Base-by-base conservation (phyloP, 92 coral and sea anemone genomes). In the Heliopora coerulea region DNA sequence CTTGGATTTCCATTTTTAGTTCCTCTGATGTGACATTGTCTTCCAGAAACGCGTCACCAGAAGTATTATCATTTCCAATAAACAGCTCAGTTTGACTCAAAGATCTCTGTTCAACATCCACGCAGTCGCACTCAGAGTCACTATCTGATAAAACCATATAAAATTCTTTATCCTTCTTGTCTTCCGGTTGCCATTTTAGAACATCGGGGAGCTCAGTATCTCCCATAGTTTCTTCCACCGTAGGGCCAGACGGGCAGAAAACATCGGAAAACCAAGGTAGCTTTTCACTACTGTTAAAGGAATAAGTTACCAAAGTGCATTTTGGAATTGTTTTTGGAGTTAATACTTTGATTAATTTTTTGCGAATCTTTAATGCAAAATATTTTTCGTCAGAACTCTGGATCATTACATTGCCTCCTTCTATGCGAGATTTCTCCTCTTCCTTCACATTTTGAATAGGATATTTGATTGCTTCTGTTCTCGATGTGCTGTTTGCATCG, bases 241-340 rank as follows among this genome's bases (percentile, higher is more conserved):
- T 33, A 15, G 26, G 48, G 17, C 10, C 19, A 31, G 13, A 17
- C 3, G 76, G 62, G 20, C 62, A 81, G 54, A 91, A 91, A 2
- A 91, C 75, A 40, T 91, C 92, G 29, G 84, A 80, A 66, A 91
- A 91, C 30, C 89, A 70, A 0, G 97, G 97, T 44, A 92, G 79
- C 13, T 78, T 85, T 59, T 83, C 80, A 25, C 81, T 82, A 13
- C 91, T 83, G 59, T 88, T 83, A 84, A 95, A 95, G 59, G 76
- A 72, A 76, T 95, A 95, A 17, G 86, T 77, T 30, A 95, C 83
- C 68, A 90, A 85, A 14, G 84, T 87, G 32, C 88, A 85, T 80
- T 85, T 90, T 23, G 88, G 77, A 33, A 70, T 52, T 70, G 8
- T 52, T 17, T 27, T 54, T 54, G 42, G 56, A 1, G 27, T 70